These are phyloP conservation scores for Brachyptera risi DNA, from an alignment of 2,888 invertebrate genomes.

Conservation along the genomic window DNA sequence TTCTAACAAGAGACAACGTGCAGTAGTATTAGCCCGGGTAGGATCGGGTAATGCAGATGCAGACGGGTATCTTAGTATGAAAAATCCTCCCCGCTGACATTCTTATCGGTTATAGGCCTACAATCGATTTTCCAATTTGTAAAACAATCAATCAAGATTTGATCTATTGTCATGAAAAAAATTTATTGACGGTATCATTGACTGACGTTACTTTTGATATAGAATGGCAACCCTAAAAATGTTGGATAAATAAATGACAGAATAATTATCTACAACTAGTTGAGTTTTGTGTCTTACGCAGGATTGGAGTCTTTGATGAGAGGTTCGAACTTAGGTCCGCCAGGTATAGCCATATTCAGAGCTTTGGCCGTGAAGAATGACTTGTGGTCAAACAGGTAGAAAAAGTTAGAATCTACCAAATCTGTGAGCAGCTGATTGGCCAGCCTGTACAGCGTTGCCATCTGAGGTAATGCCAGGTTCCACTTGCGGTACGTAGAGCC, in stretches of 20 bases:
- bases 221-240: not conserved
- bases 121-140: no score
- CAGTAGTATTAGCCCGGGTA: no score
- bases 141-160: no score
- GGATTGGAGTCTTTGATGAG: conserved; percentile 96
- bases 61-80: no score
- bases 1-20: no score
- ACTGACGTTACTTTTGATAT: no score
- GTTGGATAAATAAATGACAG: conserved; percentile 23
- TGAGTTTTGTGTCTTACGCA: no score
- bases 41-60: no score
- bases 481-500: conserved; percentile 96
- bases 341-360: conserved; percentile 98
- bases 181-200: no score
- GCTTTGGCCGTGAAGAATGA: conserved; percentile 99
- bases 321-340: conserved; percentile 99
- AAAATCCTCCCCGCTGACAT: no score
- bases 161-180: no score
- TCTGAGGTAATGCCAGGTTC: conserved; percentile 93
- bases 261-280: not conserved
- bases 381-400: conserved; percentile 97
- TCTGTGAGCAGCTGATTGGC: conserved; percentile 98
- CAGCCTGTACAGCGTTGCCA: conserved; percentile 95
- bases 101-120: no score
- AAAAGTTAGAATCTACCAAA: conserved; percentile 97